phyloP scores from a whole-genome alignment of 2,113 vertebrate species.

The Python bivittatus region DNA sequence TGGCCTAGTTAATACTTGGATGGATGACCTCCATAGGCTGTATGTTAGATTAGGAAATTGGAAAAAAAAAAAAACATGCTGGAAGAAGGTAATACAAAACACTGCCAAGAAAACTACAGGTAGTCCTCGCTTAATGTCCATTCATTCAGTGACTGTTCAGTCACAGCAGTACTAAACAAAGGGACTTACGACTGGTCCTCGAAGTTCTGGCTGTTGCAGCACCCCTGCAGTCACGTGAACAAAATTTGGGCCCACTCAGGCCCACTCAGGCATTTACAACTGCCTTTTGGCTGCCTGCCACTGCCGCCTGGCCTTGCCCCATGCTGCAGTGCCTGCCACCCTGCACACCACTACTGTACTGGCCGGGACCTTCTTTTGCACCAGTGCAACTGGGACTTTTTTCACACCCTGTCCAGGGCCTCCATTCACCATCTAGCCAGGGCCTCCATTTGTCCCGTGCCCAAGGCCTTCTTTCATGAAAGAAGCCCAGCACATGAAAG shows the following conservation, averaged over 20 bases:
- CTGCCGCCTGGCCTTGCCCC: not conserved
- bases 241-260: not conserved
- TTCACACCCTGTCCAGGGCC: not conserved
- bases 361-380: not conserved
- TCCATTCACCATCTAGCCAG: not conserved
- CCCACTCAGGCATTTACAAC: not conserved
- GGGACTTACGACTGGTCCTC: not conserved
- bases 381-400: not conserved
- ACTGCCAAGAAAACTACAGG: not conserved
- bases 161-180: not conserved
- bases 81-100: not conserved
- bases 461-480: not conserved
- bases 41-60: not conserved
- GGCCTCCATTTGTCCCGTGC: not conserved
- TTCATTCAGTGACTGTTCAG: not conserved
- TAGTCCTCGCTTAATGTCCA: not conserved
- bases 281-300: not conserved
- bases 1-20: not conserved
- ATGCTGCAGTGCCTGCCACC: not conserved
- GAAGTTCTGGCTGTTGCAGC: not conserved
- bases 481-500: not conserved
- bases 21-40: not conserved
- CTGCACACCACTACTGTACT: not conserved
- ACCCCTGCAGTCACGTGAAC: not conserved
- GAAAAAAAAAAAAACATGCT: not conserved